Conservation (phyloP, 2,113 vertebrate species). For the Tetrax tetrax region DNA sequence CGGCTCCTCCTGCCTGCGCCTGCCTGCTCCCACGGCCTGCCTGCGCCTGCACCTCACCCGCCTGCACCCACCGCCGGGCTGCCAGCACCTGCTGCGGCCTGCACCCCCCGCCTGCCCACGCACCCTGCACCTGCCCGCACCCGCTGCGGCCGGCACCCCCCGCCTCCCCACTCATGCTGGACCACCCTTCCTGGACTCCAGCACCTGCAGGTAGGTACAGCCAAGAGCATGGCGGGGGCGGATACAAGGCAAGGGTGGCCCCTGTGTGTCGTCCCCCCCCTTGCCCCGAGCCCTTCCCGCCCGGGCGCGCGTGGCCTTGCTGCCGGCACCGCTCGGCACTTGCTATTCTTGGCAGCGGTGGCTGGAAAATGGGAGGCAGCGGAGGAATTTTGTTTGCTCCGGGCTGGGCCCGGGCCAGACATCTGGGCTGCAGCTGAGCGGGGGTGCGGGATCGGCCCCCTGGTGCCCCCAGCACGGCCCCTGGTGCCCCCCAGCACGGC, state of each 20-base stretch:
- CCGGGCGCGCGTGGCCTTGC: background rate
- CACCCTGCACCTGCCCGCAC: background rate
- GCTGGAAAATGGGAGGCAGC: slow-evolving; percentile 76
- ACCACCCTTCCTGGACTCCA: background rate
- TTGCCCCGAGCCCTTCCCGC: background rate
- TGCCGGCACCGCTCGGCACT: slow-evolving; percentile 52
- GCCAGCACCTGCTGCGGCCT: background rate
- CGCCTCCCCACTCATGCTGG: background rate
- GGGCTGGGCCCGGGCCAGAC: slow-evolving; percentile 46
- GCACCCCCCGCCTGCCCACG: background rate
- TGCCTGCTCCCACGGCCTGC: background rate
- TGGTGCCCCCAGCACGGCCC: background rate
- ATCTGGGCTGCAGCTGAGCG: slow-evolving; percentile 64
- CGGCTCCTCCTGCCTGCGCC: background rate
- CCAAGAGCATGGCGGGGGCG: fast-evolving
- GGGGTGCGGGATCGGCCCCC: background rate
- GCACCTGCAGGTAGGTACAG: background rate
- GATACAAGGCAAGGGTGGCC: background rate
- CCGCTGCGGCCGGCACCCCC: background rate
- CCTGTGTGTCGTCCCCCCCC: background rate
- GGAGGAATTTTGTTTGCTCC: slow-evolving; percentile 78
- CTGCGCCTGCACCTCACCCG: background rate
- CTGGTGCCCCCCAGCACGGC: background rate
- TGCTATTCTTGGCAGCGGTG: slow-evolving; percentile 73
- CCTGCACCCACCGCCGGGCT: background rate